Conservation (phyloP, 2,797 vertebrate species). For the Coccyzus lansbergi region DNA sequence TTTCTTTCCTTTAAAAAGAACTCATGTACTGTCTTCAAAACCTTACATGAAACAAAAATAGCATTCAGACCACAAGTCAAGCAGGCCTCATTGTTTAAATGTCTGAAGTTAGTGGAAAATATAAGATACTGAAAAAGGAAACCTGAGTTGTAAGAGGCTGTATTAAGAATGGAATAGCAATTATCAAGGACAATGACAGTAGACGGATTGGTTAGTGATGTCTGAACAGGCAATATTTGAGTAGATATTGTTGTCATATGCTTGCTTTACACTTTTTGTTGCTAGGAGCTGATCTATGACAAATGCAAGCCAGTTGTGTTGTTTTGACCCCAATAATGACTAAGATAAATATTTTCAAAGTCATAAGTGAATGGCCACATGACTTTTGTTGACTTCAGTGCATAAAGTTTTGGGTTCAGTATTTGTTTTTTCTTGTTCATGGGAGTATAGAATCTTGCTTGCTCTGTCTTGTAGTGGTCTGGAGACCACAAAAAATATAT, state of each 20-base stretch:
- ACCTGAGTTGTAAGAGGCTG: neutral
- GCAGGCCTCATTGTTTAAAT: constrained; percentile 35
- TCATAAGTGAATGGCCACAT: constrained; percentile 10
- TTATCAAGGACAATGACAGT: constrained; percentile 9
- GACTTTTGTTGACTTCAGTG: constrained; percentile 36
- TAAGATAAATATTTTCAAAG: constrained; percentile 36
- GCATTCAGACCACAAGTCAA: constrained; percentile 3
- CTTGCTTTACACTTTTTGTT: neutral
- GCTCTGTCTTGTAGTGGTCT: neutral
- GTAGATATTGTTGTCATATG: neutral
- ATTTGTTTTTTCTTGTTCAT: neutral
- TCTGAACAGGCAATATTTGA: constrained; percentile 18
- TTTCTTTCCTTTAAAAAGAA: neutral
- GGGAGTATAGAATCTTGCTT: neutral
- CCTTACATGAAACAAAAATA: constrained; percentile 32
- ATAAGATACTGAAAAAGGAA: neutral
- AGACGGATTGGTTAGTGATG: neutral
- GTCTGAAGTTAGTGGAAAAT: neutral
- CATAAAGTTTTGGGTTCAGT: neutral
- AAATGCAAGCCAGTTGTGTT: constrained; percentile 15
- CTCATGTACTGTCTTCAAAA: constrained; percentile 27
- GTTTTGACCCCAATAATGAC: neutral
- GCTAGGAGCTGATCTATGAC: constrained; percentile 25
- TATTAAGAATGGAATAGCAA: neutral
- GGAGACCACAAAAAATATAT: neutral